These are phyloP conservation scores for Gymnopithys bicolor DNA, from an alignment of 2,797 vertebrate genomes.

Conservation along the genomic window DNA sequence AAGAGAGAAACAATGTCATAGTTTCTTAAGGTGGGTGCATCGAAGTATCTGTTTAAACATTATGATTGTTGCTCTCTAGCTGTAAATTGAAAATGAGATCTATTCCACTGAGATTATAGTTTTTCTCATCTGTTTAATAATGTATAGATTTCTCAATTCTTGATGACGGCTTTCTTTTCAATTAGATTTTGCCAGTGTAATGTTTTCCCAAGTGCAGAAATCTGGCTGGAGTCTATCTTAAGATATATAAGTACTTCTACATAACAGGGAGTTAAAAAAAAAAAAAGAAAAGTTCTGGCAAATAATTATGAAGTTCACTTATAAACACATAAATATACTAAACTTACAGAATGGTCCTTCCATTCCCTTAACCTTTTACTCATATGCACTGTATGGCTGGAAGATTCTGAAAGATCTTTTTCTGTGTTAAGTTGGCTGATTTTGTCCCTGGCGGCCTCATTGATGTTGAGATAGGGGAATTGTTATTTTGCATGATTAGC, in stretches of 20 bases:
- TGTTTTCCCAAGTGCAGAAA: not conserved
- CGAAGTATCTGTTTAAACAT: not conserved
- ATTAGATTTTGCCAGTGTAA: not conserved
- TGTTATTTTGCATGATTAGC: not conserved
- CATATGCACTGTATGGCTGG: not conserved
- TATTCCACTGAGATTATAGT: not conserved
- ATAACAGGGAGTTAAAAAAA: not conserved
- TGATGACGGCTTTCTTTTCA: not conserved
- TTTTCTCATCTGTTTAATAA: not conserved
- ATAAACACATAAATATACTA: not conserved
- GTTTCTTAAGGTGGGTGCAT: not conserved
- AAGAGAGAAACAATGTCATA: not conserved
- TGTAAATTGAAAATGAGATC: not conserved
- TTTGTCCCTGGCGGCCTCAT: not conserved
- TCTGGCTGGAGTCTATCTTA: not conserved
- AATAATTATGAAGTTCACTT: not conserved
- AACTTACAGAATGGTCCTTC: not conserved
- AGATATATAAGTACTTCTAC: not conserved
- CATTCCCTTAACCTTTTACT: not conserved
- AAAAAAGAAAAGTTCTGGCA: not conserved
- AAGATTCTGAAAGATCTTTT: not conserved
- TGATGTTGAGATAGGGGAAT: not conserved
- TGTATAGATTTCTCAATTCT: not conserved
- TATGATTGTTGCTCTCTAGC: not conserved
- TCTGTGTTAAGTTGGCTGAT: not conserved